phyloP scores from a whole-genome alignment of 2,113 vertebrate genomes.

The Clupea harengus region DNA sequence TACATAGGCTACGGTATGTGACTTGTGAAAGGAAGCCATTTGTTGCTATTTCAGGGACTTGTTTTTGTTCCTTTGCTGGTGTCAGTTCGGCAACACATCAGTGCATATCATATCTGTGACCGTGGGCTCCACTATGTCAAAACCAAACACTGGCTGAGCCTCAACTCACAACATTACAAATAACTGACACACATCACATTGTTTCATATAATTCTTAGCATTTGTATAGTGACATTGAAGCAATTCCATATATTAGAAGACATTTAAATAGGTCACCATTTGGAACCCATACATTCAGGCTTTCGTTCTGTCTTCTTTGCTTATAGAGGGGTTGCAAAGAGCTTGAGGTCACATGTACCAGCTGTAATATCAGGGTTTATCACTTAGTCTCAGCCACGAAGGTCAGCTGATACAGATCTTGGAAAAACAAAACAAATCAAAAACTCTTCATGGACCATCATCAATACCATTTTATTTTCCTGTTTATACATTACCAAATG shows the following conservation, averaged over 20 bases:
- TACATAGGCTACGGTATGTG: not conserved
- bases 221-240: too few relatives aligned
- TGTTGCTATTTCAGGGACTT: not conserved
- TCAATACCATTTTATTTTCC: not conserved
- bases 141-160: not conserved
- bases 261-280: too few relatives aligned
- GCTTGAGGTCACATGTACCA: too few relatives aligned
- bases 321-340: too few relatives aligned
- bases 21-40: not conserved
- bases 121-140: not conserved
- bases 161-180: too few relatives aligned
- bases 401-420: too few relatives aligned
- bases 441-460: not conserved
- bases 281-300: too few relatives aligned
- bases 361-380: too few relatives aligned
- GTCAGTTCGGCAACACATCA: not conserved
- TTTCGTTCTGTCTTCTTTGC: too few relatives aligned
- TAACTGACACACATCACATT: not conserved
- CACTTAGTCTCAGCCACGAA: too few relatives aligned
- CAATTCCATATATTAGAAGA: too few relatives aligned
- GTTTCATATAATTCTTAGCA: not conserved
- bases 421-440: not conserved
- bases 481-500: slow-evolving; percentile 12
- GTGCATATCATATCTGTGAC: not conserved
- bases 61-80: not conserved